phyloP scores from a whole-genome alignment of 2,888 invertebrate genomes.

The Latrodectus elegans region DNA sequence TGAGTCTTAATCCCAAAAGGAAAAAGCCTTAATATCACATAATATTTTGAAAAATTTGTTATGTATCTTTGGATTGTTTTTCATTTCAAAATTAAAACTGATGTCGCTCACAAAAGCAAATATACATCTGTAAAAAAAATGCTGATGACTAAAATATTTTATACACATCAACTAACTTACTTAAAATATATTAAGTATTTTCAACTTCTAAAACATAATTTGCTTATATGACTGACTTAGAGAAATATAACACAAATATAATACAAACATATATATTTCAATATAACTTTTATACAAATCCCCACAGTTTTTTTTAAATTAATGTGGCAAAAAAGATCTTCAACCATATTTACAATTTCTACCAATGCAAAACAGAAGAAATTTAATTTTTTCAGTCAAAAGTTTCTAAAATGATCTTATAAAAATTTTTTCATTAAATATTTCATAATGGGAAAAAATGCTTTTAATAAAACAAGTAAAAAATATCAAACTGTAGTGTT shows the following conservation, averaged over 20 bases:
- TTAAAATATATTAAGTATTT: not conserved
- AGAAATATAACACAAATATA: constrained; percentile 40
- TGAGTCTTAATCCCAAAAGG: too few species aligned
- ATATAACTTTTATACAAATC: constrained; percentile 46
- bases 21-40: too few species aligned
- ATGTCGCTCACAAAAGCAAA: too few species aligned
- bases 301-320: constrained; percentile 21
- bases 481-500: constrained; percentile 16
- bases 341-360: constrained; percentile 46
- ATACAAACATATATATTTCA: constrained; percentile 22
- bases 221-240: constrained; percentile 45
- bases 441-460: not conserved
- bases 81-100: too few species aligned
- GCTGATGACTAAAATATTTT: too few species aligned
- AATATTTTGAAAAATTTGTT: too few species aligned
- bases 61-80: too few species aligned
- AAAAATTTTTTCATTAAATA: not conserved
- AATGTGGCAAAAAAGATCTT: constrained; percentile 44
- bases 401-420: not conserved
- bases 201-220: not conserved
- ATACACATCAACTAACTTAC: too few species aligned
- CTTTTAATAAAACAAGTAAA: constrained; percentile 4
- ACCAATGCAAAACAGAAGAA: constrained; percentile 35
- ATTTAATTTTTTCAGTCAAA: not conserved
- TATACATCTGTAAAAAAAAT: too few species aligned